Evolutionary conservation across 2,888 invertebrate species (phyloP), one percentile per base, ranked within the genome.

Genomic region (Sesia bembeciformis): DNA sequence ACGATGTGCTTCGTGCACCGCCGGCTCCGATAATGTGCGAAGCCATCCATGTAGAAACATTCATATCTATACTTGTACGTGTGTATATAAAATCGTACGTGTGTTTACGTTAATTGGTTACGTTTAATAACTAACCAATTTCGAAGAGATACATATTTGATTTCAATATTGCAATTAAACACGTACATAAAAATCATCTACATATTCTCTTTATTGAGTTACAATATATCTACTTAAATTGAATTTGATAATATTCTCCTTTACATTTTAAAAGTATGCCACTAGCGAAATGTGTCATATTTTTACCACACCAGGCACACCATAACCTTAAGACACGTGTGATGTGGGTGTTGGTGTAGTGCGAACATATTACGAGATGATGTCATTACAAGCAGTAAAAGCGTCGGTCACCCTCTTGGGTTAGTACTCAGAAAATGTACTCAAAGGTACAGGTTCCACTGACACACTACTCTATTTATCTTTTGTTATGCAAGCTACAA

Each of bases 261-360:
- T 23, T 23, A 23, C 23, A 23, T 23, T 23, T 23, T 23, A 23
- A 23, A 23, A 23, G 23, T 23, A 23, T 23, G 23, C 23, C 2
- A 23, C 23, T 23, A 23, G 23, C 23, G 2, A 23, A 23, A 23
- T 23, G 23, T 23, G 23, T 23, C 23, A 23, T 23, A 23, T 23
- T 23, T 23, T 23, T 23, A 23, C 23, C 23, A 23, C 23, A 23
- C 23, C 58, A 59, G 2, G 1, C 23, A 23, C 23, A 23, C 23
- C 58, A 59, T 66, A 70, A 68, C 66, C 69, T 71, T 69, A 66
- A 70, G 66, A 75, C 86, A 84, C 83, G 84, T 83, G 86, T 70
- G 62, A 60, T 65, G 86, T 85, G 80, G 84, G 87, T 74, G 84
- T 72, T 7, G 77, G 80, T 80, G 74, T 72, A 77, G 80, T 80